phyloP scores from a whole-genome alignment of 2,113 vertebrate species.

The Origma solitaria region DNA sequence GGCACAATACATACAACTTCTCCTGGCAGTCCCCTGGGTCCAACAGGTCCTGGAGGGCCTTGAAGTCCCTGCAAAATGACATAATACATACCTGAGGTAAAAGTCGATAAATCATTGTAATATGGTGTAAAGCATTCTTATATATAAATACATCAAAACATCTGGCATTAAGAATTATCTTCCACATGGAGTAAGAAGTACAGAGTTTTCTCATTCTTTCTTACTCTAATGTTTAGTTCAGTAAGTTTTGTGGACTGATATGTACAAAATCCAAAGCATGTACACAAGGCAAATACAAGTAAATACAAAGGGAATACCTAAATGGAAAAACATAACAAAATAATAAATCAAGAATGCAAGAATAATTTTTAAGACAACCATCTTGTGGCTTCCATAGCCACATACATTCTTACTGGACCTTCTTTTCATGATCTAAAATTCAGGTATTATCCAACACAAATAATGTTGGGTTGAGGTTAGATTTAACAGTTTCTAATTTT shows the following conservation, averaged over 20 bases:
- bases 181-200: not conserved
- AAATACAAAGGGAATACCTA: not conserved
- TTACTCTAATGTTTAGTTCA: not conserved
- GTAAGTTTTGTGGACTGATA: not conserved
- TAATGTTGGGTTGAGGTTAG: not conserved
- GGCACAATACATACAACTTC: constrained; percentile 75
- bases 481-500: not conserved
- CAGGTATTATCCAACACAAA: not conserved
- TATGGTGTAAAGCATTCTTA: not conserved
- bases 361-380: not conserved
- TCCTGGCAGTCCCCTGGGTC: constrained; percentile 83
- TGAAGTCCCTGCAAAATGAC: constrained; percentile 78
- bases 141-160: not conserved
- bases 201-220: not conserved
- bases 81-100: not conserved
- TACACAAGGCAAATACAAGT: not conserved
- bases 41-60: constrained; percentile 79
- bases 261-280: not conserved
- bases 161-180: not conserved
- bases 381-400: not conserved
- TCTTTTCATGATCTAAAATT: not conserved
- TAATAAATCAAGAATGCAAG: not conserved
- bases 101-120: not conserved
- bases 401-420: not conserved
- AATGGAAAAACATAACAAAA: not conserved